These are phyloP conservation scores for Apocrypta bakeri DNA, from an alignment of 1,140 invertebrate species.

Conservation along the genomic window DNA sequence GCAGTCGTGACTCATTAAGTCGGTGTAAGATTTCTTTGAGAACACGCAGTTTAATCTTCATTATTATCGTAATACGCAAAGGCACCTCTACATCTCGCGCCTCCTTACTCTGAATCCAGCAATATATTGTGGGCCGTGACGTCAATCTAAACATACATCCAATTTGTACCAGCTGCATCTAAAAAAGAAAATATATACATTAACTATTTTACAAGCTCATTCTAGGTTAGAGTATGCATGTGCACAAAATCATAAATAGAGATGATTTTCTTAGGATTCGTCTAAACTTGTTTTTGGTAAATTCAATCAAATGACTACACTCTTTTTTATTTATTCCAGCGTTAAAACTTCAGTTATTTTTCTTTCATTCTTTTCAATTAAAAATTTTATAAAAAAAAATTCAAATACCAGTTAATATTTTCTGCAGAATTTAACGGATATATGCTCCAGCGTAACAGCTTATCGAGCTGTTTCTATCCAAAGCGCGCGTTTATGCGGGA, in stretches of 20 bases:
- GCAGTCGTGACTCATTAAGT: not conserved
- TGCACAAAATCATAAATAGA: too few relatives aligned
- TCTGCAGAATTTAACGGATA: not conserved
- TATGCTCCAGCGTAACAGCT: not conserved
- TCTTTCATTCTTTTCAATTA: too few relatives aligned
- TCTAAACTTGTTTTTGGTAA: too few relatives aligned
- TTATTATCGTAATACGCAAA: not conserved
- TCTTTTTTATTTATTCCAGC: too few relatives aligned
- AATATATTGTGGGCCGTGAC: not conserved
- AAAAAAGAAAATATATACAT: not conserved
- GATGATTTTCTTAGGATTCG: too few relatives aligned
- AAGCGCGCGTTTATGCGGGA: not conserved
- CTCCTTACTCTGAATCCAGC: not conserved
- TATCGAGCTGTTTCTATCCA: not conserved
- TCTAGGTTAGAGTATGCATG: too few relatives aligned
- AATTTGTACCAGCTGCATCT: not conserved
- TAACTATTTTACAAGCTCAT: not conserved
- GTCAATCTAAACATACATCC: not conserved
- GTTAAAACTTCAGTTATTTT: too few relatives aligned
- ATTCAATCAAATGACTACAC: too few relatives aligned
- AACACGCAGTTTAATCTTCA: not conserved
- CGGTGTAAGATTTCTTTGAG: not conserved
- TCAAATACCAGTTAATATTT: not conserved
- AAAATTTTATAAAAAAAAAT: too few relatives aligned
- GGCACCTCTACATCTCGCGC: not conserved